A percentile compares a stretch with the other conserved stretches of the same genome.
Conservation (phyloP, 1,140 invertebrate species). For the Polypedilum vanderplanki region DNA sequence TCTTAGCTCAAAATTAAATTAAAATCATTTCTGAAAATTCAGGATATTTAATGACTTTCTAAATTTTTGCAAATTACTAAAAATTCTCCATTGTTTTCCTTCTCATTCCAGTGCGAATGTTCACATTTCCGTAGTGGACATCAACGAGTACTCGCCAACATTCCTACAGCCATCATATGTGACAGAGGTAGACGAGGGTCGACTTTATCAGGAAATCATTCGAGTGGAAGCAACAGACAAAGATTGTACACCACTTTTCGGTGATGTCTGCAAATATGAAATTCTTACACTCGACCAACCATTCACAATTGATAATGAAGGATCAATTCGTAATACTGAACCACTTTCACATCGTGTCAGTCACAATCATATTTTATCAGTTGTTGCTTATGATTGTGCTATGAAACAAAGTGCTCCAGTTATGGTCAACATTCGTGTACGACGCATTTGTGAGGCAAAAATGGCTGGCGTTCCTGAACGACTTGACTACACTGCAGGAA, state of each 20-base stretch:
- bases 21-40: too few species aligned
- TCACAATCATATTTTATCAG: slow-evolving; percentile 92
- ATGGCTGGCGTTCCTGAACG: slow-evolving; percentile 70
- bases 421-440: slow-evolving; percentile 89
- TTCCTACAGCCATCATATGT: slow-evolving; percentile 85
- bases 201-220: slow-evolving; percentile 81
- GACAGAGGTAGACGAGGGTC: slow-evolving; percentile 83
- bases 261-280: slow-evolving; percentile 93
- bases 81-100: slow-evolving; percentile 30
- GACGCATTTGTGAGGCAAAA: slow-evolving; percentile 41
- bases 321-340: slow-evolving; percentile 82
- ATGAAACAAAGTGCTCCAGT: slow-evolving; percentile 83
- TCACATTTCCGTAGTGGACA: slow-evolving; percentile 89
- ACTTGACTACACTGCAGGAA: slow-evolving; percentile 69
- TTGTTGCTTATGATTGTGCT: slow-evolving; percentile 93
- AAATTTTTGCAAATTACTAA: too few species aligned
- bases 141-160: slow-evolving; percentile 87
- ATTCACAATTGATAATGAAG: slow-evolving; percentile 87
- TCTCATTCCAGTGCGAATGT: slow-evolving; percentile 73
- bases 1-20: too few species aligned
- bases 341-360: slow-evolving; percentile 82
- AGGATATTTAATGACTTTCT: too few species aligned
- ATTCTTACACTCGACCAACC: slow-evolving; percentile 84
- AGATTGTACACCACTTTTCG: slow-evolving; percentile 86
- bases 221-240: slow-evolving; percentile 83